Conservation (phyloP, 2,113 vertebrate genomes). For the Camelus bactrianus region DNA sequence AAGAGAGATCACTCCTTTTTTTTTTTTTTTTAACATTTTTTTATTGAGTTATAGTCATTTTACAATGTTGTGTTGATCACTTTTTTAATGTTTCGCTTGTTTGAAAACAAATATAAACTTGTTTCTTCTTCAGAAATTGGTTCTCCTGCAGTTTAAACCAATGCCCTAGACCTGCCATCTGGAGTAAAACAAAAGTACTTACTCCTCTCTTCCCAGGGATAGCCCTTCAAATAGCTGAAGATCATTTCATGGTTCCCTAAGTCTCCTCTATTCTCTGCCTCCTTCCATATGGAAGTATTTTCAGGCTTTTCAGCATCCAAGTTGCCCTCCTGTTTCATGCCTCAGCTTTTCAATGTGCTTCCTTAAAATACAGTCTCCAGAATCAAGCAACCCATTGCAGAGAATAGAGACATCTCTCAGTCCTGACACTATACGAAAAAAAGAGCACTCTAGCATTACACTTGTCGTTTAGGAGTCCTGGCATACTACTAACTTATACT, state of each 20-base stretch:
- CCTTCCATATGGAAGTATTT: not conserved
- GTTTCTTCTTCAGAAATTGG: conserved; percentile 26
- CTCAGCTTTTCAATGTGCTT: not conserved
- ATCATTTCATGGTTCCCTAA: not conserved
- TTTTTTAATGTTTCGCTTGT: not conserved
- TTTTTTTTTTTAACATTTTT: not conserved
- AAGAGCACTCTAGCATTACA: not conserved
- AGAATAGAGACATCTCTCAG: not conserved
- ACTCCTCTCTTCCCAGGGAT: not conserved
- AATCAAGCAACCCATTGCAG: not conserved
- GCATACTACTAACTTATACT: not conserved
- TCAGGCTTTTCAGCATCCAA: not conserved
- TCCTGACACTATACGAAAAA: not conserved
- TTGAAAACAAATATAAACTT: conserved; percentile 4
- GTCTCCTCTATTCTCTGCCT: not conserved
- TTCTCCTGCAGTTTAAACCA: not conserved
- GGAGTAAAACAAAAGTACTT: conserved; percentile 3
- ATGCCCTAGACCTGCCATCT: not conserved
- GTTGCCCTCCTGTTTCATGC: not conserved
- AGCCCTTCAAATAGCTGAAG: not conserved
- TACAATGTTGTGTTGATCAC: too few relatives aligned
- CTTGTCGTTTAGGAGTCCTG: not conserved
- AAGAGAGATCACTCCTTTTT: not conserved
- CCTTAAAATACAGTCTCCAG: not conserved
- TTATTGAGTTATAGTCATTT: not conserved